Percentiles rank a stretch among this genome's conserved stretches.
Conservation (phyloP, 2,888 invertebrate genomes). For the Agrochola macilenta region DNA sequence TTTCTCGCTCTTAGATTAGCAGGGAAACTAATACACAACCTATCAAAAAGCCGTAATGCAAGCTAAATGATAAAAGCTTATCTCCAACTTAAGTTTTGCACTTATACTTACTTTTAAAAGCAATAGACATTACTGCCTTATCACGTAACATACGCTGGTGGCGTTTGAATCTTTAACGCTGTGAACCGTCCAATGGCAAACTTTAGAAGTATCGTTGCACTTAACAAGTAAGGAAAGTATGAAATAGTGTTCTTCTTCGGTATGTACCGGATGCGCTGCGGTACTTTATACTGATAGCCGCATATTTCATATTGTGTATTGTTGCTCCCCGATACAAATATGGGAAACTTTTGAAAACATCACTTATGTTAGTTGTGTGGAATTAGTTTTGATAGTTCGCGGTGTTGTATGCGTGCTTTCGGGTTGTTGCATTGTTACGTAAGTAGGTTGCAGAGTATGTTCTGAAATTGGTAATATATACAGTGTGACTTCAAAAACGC, state of each 20-base stretch:
- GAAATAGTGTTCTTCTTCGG: constrained; percentile 72
- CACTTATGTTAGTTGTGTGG: constrained; percentile 52
- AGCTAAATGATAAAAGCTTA: constrained; percentile 58
- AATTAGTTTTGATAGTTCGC: constrained; percentile 62
- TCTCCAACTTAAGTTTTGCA: constrained; percentile 51
- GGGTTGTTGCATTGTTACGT: constrained; percentile 53
- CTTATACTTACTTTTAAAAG: constrained; percentile 66
- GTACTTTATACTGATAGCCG: constrained; percentile 64
- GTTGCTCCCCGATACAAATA: constrained; percentile 58
- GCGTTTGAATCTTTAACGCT: constrained; percentile 73
- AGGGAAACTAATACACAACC: constrained; percentile 28
- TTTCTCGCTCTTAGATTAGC: constrained; percentile 24
- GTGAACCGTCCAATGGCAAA: constrained; percentile 68
- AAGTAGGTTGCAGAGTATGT: background rate
- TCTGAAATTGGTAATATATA: background rate
- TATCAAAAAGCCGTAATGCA: constrained; percentile 59
- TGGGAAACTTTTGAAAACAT: constrained; percentile 59
- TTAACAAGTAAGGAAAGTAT: constrained; percentile 74
- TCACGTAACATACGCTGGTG: constrained; percentile 65
- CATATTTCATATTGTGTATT: constrained; percentile 65
- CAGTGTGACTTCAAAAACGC: background rate
- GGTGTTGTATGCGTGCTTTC: constrained; percentile 38
- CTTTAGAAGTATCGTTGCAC: constrained; percentile 73
- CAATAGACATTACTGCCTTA: constrained; percentile 66
- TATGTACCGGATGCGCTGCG: constrained; percentile 65